Base-by-base conservation (phyloP, 1,140 invertebrate genomes). In the Theocolax elegans region DNA sequence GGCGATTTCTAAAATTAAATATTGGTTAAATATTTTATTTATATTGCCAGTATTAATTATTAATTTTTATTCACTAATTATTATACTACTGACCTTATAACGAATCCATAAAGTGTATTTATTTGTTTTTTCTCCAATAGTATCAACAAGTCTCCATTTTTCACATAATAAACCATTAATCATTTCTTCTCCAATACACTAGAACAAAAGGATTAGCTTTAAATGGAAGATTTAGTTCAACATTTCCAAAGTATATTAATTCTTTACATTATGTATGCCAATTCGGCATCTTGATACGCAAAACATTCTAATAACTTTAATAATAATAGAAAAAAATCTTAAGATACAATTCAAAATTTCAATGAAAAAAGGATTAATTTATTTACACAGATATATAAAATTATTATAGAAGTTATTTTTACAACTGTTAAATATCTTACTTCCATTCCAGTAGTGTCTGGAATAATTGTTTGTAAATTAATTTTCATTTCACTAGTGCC, bases 91-190 rank as follows among this genome's bases (percentile, higher is more conserved):
- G 40, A 89, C 92, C 85, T 89, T 90, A 70, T 90, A 92, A 63
- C 90, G 89, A 70, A 95, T 88, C 92, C 93, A 96, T 81, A 96
- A 88, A 0, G 91, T 94, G 79, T 98, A 98, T 67, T 93, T 94
- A 82, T 95, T 97, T 2, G 89, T 87, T 86, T 96, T 97, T 46
- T 93, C 89, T 0, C 91, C 93, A 53, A 91, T 85, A 1, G 83
- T 88, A 64, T 90, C 84, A 27, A 89, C 87, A 66, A 91, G 85
- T 25, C 89, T 86, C 92, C 94, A 97, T 83, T 94, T 92, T 73
- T 95, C 90, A 73, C 90, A 89, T 9, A 86, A 81, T 8, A 87
- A 82, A 44, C 92, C 92, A 74, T 90, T 81, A 69, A 92, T 87
- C 4, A 88, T 87, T 75, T 93, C 91, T 35, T 89, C 85, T 6